Base-by-base conservation (phyloP, 1,140 invertebrate species). In the Pseudomyrmex pallidus region DNA sequence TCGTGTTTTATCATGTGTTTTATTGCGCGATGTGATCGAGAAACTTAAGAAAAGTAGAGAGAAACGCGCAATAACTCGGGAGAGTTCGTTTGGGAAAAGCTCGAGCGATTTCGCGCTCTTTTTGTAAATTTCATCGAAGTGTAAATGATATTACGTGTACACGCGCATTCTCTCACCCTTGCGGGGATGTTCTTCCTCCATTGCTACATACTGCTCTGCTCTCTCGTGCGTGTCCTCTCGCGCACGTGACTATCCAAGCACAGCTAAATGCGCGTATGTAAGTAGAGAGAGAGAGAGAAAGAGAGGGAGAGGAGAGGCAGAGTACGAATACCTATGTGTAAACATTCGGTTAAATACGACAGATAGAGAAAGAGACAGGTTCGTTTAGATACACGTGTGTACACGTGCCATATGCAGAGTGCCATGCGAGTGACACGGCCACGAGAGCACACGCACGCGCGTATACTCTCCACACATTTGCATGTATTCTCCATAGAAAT, bases 281-380 rank as follows among this genome's bases (percentile, higher is more conserved):
- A 25, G 25, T 25, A 25, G 2, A 12, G 8, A 63, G 15, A 10
- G 12, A 5, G 48, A 7, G 13, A 3, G 2, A 12, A 4, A 68
- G 15, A 10, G 9, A 5, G 48, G 3, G 10, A 4, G 61, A 25
- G 67, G 7, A n/a, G 48, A 52, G 25, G 48, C 48, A 17, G n/a
- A 46, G n/a, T 44, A 76, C 25, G 70, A 64, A 84, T 80, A 67
- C 84, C 35, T 35, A 35, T 35, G 78, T 77, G 86, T 88, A 89
- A 89, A 88, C 86, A 86, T 77, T 50, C 50, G 78, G 56, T 50
- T 83, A 76, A 86, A 89, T 85, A 67, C 87, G 74, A 61, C 44
- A 8, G 56, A 72, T 54, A 70, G 64, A 70, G 76, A 78, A 52
- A 70, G 63, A 68, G 74, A 78, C n/a, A 57, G 35, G n/a, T 25